Base-by-base conservation (phyloP, 2,888 invertebrate species). In the Chrysopilus asiliformis region DNA sequence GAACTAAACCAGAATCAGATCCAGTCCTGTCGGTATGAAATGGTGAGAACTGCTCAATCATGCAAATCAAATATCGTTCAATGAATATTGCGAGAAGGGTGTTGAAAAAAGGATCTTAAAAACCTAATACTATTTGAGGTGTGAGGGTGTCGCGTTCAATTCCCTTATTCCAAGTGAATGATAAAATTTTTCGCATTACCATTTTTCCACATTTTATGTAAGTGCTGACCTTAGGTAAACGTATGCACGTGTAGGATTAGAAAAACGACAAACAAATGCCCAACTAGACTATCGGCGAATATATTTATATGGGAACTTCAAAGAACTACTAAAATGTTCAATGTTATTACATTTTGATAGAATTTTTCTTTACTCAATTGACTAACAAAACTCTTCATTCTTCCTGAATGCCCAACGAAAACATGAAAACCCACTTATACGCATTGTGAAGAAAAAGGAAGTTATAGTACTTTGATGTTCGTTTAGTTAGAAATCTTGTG, bases 21-120 rank as follows among this genome's bases (percentile, higher is more conserved):
- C n/a, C n/a, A n/a, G n/a, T n/a, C n/a, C n/a, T n/a, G n/a, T n/a
- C n/a, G n/a, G n/a, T n/a, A n/a, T 18, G 34, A 27, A 26, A 26
- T 15, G 26, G 22, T 30, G 29, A 24, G 24, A 38, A 42, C 33
- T 40, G 39, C 20, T 19, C 27, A 40, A 40, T 42, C 42, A 42
- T 40, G 42, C 34, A 42, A 42, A 42, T 42, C 30, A 17, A 22
- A 31, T 35, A 34, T 17, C 28, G 36, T 25, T 34, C 22, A 34
- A 26, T 17, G n/a, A n/a, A n/a, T n/a, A n/a, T n/a, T n/a, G n/a
- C n/a, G n/a, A n/a, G n/a, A n/a, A n/a, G n/a, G n/a, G n/a, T n/a
- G n/a, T n/a, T n/a, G n/a, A n/a, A n/a, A n/a, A n/a, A n/a, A n/a
- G n/a, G n/a, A n/a, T n/a, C n/a, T n/a, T n/a, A n/a, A n/a, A n/a